Evolutionary conservation across 1,140 invertebrate species (phyloP).

Genomic region (Muscidifurax raptorellus): DNA sequence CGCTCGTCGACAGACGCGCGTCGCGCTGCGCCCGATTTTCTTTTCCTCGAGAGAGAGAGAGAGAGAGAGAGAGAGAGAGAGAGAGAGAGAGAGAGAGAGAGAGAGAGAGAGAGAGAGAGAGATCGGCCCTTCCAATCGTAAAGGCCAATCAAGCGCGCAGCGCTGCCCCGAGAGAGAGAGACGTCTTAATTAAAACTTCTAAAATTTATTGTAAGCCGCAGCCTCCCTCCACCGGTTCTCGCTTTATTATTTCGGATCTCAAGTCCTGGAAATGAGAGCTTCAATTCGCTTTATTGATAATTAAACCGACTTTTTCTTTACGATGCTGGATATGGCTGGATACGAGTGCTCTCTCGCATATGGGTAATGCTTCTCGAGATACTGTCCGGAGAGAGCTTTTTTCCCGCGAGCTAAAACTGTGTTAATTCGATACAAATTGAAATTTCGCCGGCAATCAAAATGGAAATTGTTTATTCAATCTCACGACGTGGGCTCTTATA

Average conservation of each 20-base stretch:
- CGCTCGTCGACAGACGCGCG: constrained; percentile 60
- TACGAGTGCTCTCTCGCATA: neutral
- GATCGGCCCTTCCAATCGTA: constrained; percentile 26
- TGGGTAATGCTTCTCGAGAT: neutral
- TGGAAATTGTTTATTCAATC: constrained; percentile 44
- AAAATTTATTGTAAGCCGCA: constrained; percentile 36
- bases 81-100: too few relatives aligned
- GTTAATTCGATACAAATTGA: constrained; percentile 42
- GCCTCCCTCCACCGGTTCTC: neutral
- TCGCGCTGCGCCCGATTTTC: constrained; percentile 44
- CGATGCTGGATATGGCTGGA: neutral
- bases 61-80: neutral
- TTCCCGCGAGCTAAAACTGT: constrained; percentile 23
- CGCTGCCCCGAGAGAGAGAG: constrained; percentile 22
- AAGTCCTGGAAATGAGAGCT: constrained; percentile 32
- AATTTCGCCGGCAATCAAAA: constrained; percentile 26
- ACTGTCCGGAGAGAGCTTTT: constrained; percentile 13
- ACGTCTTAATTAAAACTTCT: constrained; percentile 50
- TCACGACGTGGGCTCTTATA: constrained; percentile 32
- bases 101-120: too few relatives aligned
- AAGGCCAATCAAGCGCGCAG: constrained; percentile 25
- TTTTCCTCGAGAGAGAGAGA: neutral
- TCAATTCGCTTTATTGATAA: constrained; percentile 45
- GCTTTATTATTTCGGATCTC: constrained; percentile 22
- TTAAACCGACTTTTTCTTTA: constrained; percentile 37